A percentile compares a stretch with the other conserved stretches of the same genome.
phyloP scores from a whole-genome alignment of 2,113 vertebrate species.

The Cebidichthys violaceus region DNA sequence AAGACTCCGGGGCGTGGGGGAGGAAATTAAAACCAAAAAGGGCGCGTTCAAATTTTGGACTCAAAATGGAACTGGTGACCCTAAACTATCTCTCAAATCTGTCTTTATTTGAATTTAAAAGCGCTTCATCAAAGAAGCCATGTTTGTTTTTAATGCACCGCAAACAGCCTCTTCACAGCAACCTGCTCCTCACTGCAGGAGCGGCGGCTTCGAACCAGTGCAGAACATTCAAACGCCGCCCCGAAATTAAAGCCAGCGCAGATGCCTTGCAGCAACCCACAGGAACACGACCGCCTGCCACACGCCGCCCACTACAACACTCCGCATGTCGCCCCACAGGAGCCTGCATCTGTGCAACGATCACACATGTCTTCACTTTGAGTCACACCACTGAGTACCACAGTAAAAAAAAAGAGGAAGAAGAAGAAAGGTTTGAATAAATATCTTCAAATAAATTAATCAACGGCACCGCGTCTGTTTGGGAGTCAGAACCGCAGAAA shows the following conservation, averaged over 20 bases:
- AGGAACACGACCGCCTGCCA: constrained; percentile 44
- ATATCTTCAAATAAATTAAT: constrained; percentile 75
- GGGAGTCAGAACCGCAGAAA: constrained; percentile 43
- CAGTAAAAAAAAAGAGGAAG: constrained; percentile 25
- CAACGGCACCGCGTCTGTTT: constrained; percentile 22
- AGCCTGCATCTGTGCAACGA: neutral
- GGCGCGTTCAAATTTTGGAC: constrained; percentile 17
- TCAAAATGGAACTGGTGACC: constrained; percentile 36
- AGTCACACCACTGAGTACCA: constrained; percentile 9
- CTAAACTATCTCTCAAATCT: neutral
- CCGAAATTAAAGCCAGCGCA: neutral
- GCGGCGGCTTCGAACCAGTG: constrained; percentile 19
- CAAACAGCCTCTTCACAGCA: constrained; percentile 5
- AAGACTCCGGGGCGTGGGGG: neutral
- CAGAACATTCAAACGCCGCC: constrained; percentile 18
- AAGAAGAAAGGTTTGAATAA: constrained; percentile 62
- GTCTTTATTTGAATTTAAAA: neutral
- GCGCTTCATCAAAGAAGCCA: constrained; percentile 16
- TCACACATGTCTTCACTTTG: neutral
- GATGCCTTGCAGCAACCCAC: constrained; percentile 48
- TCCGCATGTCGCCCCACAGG: constrained; percentile 25
- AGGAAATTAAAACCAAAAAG: constrained; percentile 41
- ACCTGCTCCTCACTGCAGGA: neutral
- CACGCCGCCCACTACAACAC: constrained; percentile 29
- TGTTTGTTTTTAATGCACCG: constrained; percentile 25